These are phyloP conservation scores for Chaunax sp. DNA, from an alignment of 2,797 vertebrate species.

Conservation along the genomic window DNA sequence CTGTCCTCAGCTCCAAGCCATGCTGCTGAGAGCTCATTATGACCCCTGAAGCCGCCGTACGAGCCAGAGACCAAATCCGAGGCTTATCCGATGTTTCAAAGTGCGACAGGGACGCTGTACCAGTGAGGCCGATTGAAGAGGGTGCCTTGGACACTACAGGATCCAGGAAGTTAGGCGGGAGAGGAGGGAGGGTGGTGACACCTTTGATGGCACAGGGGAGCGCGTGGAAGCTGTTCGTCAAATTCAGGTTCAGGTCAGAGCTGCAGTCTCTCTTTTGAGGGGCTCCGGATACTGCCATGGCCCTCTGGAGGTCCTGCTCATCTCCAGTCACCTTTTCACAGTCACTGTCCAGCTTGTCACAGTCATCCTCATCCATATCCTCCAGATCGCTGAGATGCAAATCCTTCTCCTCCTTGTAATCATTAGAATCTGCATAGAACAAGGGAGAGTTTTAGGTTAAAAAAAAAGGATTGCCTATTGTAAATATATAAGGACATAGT, in stretches of 20 bases:
- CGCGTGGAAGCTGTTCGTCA: slow-evolving; percentile 80
- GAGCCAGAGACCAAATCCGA: slow-evolving; percentile 95
- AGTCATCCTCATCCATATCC: slow-evolving; percentile 90
- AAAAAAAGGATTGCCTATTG: background rate
- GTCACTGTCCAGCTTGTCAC: slow-evolving; percentile 88
- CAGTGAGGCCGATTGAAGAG: slow-evolving; percentile 41
- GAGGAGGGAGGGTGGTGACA: slow-evolving; percentile 70
- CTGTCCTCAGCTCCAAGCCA: slow-evolving; percentile 77
- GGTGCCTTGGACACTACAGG: slow-evolving; percentile 73
- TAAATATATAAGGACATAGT: background rate
- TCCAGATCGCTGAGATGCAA: slow-evolving; percentile 90
- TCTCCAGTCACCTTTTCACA: slow-evolving; percentile 79
- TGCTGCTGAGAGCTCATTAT: slow-evolving; percentile 77
- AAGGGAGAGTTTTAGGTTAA: background rate
- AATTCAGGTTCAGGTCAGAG: slow-evolving; percentile 77
- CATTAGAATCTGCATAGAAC: slow-evolving; percentile 78
- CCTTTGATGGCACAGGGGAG: slow-evolving; percentile 83
- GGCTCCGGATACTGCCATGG: slow-evolving; percentile 62
- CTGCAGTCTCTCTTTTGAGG: slow-evolving; percentile 83
- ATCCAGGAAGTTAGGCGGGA: slow-evolving; percentile 83
- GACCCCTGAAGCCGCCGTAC: slow-evolving; percentile 86
- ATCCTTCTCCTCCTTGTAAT: slow-evolving; percentile 87
- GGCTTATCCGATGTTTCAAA: slow-evolving; percentile 88
- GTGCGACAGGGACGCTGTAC: slow-evolving; percentile 75
- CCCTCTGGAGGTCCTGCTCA: slow-evolving; percentile 67